Conservation (phyloP, 2,113 vertebrate species). For the Pontoporia blainvillei region DNA sequence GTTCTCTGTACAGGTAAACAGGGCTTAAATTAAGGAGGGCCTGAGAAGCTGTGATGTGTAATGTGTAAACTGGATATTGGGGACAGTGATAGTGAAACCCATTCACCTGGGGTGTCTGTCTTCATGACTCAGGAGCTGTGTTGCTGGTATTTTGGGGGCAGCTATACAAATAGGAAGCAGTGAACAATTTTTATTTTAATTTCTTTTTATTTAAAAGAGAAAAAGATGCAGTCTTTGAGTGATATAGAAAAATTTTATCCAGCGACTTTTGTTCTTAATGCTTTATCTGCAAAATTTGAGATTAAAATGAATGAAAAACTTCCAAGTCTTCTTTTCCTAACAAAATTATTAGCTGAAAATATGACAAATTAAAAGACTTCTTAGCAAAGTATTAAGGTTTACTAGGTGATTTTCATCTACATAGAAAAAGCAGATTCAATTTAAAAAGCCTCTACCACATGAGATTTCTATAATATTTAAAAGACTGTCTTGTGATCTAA, state of each 20-base stretch:
- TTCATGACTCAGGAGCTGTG: background rate
- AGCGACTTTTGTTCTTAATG: background rate
- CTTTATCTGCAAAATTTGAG: background rate
- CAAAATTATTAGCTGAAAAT: background rate
- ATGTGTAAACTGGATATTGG: background rate
- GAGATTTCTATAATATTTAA: background rate
- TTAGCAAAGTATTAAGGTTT: background rate
- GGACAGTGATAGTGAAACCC: background rate
- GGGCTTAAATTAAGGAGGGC: background rate
- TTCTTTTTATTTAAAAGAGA: background rate
- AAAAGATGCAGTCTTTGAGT: background rate
- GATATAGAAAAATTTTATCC: background rate
- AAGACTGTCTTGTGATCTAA: background rate
- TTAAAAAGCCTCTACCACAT: background rate
- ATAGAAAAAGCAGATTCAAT: background rate
- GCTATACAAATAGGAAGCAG: background rate
- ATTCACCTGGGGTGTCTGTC: background rate
- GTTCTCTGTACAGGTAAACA: background rate
- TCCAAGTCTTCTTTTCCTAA: background rate
- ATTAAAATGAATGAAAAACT: conserved; percentile 3
- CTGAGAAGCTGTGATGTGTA: background rate
- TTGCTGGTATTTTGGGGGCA: background rate
- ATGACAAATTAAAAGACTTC: background rate
- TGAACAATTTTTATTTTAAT: background rate
- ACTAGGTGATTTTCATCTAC: background rate